Percentiles rank a stretch among this genome's conserved stretches.
Conservation (phyloP, 2,888 invertebrate genomes). For the Parapristionchus giblindavisi region DNA sequence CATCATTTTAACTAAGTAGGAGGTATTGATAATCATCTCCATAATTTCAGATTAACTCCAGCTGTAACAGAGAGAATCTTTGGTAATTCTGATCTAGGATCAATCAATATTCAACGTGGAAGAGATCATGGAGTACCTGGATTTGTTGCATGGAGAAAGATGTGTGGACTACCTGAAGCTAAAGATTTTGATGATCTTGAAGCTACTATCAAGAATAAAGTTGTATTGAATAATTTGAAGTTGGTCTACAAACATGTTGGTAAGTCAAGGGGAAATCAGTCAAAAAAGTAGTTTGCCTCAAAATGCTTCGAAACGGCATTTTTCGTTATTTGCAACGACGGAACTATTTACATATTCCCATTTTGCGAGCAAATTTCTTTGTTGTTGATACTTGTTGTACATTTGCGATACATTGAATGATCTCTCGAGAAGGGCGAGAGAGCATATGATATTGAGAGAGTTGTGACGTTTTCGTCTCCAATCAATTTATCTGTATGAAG, state of each 20-base stretch:
- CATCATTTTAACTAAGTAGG: neutral
- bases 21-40: neutral
- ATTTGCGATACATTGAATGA: no score
- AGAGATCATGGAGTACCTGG: constrained; percentile 85
- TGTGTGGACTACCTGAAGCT: constrained; percentile 77
- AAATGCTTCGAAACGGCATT: neutral
- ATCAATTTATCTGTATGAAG: neutral
- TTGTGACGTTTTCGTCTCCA: no score
- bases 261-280: constrained; percentile 43
- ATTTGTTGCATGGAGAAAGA: constrained; percentile 86
- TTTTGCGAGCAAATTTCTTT: no score
- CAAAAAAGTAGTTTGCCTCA: neutral
- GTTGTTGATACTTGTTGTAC: no score
- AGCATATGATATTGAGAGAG: no score
- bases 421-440: no score
- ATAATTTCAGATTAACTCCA: constrained; percentile 80
- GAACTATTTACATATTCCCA: no score
- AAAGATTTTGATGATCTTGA: constrained; percentile 79
- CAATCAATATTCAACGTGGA: constrained; percentile 92
- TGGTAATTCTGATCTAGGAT: constrained; percentile 82
- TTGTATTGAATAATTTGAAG: constrained; percentile 81
- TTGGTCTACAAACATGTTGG: constrained; percentile 78
- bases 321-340: neutral
- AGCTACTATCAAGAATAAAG: constrained; percentile 80
- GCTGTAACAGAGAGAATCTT: constrained; percentile 91